Evolutionary conservation across 1,140 invertebrate species (phyloP), one percentile per base, ranked within the genome.

Genomic region (Bombus turneri): DNA sequence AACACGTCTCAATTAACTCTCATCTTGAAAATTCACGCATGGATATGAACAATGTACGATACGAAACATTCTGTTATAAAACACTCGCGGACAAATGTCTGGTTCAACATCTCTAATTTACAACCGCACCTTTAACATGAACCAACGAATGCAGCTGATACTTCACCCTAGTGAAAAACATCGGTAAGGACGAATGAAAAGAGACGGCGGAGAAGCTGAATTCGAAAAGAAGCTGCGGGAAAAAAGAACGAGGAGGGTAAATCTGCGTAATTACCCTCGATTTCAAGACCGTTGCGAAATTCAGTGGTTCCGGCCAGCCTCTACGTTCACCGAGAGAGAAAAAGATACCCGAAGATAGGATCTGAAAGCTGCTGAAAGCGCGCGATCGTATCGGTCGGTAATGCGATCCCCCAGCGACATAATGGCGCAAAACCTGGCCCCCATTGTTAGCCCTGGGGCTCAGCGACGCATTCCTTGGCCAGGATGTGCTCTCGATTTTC

Each of bases 401-500:
- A 90, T 88, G 90, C 87, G 88, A 91, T 91, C 90, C 89, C 88
- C 87, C 73, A 78, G 90, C 69, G 81, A 86, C 90, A 91, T 90
- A 91, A 91, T 91, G 89, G 88, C 68, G 89, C 89, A 90, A 90
- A 88, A 91, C 84, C 90, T 82, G 80, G 84, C 57, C 84, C 90
- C 87, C 84, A 91, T 91, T 91, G 90, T 91, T 90, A 87, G 87
- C 81, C 64, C 62, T 47, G 59, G 84, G 88, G 79, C 59, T 64
- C 74, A 53, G 39, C 43, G 43, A 73, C 84, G 83, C 86, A 88
- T 90, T 88, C 80, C 86, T 81, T 77, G 77, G 83, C 81, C 89
- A 91, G 89, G 90, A 91, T 90, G 87, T 90, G 84, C 88, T 86
- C 89, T 80, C 86, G 89, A 89, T 91, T 90, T 90, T 90, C 88